Evolutionary conservation across 2,888 invertebrate species (phyloP).

Genomic region (Tipula lateralis): DNA sequence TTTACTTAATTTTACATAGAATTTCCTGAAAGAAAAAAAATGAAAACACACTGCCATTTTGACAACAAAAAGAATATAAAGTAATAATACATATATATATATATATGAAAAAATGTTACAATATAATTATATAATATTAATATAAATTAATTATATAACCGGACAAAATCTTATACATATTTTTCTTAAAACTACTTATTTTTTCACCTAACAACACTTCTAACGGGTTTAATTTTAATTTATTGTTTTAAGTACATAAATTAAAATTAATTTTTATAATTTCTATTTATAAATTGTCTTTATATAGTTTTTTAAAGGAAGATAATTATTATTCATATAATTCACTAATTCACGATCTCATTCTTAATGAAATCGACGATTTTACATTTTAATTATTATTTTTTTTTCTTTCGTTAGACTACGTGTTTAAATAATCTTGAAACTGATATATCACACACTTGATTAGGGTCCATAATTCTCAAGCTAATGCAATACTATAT

Average conservation of each 20-base stretch:
- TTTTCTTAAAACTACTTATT: neutral
- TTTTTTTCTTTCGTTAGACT: neutral
- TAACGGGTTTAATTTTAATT: neutral
- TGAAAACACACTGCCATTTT: conserved; percentile 24
- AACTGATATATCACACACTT: conserved; percentile 4
- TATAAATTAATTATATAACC: conserved; percentile 4
- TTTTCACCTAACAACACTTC: neutral
- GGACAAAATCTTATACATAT: neutral
- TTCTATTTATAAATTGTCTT: neutral
- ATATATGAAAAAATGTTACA: neutral
- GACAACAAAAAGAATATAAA: neutral
- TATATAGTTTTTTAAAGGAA: neutral
- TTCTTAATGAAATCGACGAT: neutral
- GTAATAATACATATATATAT: neutral
- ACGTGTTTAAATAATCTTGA: neutral
- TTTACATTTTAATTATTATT: neutral
- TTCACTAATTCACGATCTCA: neutral
- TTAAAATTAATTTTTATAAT: conserved; percentile 1
- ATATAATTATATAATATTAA: neutral
- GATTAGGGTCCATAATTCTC: neutral
- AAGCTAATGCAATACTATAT: neutral
- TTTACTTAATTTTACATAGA: conserved; percentile 14
- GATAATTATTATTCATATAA: neutral
- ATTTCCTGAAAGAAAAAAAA: conserved; percentile 5
- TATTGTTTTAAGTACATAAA: neutral